Evolutionary conservation across 2,113 vertebrate genomes (phyloP).

Genomic region (Pygathrix nemaeus): DNA sequence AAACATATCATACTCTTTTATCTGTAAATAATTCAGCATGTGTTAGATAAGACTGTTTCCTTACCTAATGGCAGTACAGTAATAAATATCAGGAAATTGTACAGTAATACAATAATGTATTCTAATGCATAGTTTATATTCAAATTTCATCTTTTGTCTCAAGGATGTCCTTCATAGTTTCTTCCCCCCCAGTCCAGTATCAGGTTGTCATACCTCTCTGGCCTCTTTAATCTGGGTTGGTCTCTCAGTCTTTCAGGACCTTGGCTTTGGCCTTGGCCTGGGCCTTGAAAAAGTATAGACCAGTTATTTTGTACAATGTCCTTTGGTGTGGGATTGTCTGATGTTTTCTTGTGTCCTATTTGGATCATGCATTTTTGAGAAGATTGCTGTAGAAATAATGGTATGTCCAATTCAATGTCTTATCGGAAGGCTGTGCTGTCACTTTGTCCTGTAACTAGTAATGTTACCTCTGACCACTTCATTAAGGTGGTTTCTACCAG

Average conservation of each 20-base stretch:
- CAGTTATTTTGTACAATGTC: neutral
- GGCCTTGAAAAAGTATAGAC: neutral
- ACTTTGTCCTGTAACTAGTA: accelerated
- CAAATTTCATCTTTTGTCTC: neutral
- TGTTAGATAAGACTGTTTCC: no score
- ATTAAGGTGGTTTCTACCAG: neutral
- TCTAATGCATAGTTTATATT: neutral
- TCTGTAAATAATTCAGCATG: no score
- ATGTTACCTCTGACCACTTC: neutral
- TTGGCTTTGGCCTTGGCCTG: neutral
- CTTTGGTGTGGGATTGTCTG: neutral
- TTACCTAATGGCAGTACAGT: accelerated
- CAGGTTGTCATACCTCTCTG: neutral
- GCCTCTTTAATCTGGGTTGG: neutral
- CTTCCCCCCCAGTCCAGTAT: no score
- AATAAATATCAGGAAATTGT: neutral
- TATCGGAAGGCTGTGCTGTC: neutral
- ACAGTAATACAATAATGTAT: accelerated
- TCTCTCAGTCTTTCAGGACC: neutral
- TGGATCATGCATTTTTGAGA: neutral
- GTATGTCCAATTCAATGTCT: accelerated
- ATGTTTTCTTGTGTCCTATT: neutral
- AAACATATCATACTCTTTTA: no score
- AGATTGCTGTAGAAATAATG: neutral
- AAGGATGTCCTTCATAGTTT: no score